Percentiles rank a stretch among this genome's conserved stretches.
These are phyloP conservation scores for Capreolus pygargus DNA, from an alignment of 2,113 vertebrate genomes.

Conservation along the genomic window DNA sequence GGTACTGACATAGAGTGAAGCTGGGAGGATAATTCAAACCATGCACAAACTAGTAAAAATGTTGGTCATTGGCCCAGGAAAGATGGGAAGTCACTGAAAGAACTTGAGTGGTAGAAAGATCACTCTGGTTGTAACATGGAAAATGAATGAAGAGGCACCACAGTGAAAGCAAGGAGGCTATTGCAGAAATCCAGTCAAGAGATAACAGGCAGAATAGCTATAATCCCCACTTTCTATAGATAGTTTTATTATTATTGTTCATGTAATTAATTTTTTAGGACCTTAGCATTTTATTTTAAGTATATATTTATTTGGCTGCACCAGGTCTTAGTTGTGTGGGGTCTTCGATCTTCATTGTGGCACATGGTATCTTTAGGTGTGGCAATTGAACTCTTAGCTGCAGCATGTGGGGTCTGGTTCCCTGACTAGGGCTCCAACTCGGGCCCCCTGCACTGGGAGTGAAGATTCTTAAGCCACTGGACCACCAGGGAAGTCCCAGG, in stretches of 20 bases:
- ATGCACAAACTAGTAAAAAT: not conserved
- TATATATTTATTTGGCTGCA: not conserved
- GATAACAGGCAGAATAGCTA: not conserved
- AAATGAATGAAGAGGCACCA: not conserved
- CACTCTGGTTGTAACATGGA: not conserved
- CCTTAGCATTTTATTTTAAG: not conserved
- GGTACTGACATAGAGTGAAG: not conserved
- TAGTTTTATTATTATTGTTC: not conserved
- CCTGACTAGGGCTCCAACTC: rapidly evolving
- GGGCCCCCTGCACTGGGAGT: not conserved
- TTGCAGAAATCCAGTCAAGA: not conserved
- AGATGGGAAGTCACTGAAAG: not conserved
- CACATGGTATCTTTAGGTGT: not conserved
- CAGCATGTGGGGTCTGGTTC: not conserved
- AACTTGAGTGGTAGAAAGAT: not conserved
- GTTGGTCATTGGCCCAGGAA: not conserved
- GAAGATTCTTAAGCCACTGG: not conserved
- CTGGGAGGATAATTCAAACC: not conserved
- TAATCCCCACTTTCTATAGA: not conserved
- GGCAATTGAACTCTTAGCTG: not conserved
- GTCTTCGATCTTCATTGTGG: not conserved
- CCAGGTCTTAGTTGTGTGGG: not conserved
- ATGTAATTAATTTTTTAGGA: not conserved
- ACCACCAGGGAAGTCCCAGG: not conserved
- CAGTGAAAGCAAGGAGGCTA: not conserved